These are phyloP conservation scores for Triplophysa siluroides DNA, from an alignment of 2,113 vertebrate species.

Conservation along the genomic window DNA sequence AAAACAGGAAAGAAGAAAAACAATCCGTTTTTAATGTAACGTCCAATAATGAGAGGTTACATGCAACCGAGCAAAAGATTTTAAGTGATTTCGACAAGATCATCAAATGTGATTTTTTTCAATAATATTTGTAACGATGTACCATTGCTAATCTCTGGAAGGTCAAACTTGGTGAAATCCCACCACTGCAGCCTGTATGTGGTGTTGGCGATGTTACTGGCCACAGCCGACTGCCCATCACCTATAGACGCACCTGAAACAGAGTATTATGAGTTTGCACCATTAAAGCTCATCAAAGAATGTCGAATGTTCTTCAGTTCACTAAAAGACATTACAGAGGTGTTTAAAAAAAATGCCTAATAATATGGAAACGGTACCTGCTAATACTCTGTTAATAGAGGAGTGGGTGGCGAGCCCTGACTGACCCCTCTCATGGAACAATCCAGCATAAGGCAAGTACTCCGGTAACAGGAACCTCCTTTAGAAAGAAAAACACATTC, in stretches of 20 bases:
- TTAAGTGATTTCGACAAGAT: not conserved
- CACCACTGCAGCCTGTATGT: slow-evolving; percentile 99
- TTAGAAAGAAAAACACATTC: slow-evolving; percentile 53
- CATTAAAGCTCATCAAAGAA: not conserved
- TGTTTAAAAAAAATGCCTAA: not conserved
- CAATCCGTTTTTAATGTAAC: too few relatives aligned
- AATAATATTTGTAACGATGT: slow-evolving; percentile 14
- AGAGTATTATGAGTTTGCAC: not conserved
- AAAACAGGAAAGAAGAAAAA: not conserved
- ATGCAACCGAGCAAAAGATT: not conserved
- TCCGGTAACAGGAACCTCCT: slow-evolving; percentile 96
- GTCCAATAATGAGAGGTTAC: too few relatives aligned
- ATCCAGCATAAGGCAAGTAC: slow-evolving; percentile 97
- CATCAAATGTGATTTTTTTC: too few relatives aligned
- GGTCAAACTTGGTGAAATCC: slow-evolving; percentile 98
- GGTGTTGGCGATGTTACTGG: slow-evolving; percentile 98
- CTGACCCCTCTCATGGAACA: slow-evolving; percentile 97
- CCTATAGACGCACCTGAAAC: slow-evolving; percentile 91
- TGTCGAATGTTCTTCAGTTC: not conserved
- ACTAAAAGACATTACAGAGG: too few relatives aligned
- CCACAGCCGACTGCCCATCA: slow-evolving; percentile 96
- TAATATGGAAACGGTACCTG: slow-evolving; percentile 80
- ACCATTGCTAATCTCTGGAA: slow-evolving; percentile 99
- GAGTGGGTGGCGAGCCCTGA: slow-evolving; percentile 97
- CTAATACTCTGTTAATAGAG: slow-evolving; percentile 95